Percentiles rank a stretch among this genome's conserved stretches.
Conservation (phyloP, 2,888 invertebrate species). For the Yponomeuta sedellus region DNA sequence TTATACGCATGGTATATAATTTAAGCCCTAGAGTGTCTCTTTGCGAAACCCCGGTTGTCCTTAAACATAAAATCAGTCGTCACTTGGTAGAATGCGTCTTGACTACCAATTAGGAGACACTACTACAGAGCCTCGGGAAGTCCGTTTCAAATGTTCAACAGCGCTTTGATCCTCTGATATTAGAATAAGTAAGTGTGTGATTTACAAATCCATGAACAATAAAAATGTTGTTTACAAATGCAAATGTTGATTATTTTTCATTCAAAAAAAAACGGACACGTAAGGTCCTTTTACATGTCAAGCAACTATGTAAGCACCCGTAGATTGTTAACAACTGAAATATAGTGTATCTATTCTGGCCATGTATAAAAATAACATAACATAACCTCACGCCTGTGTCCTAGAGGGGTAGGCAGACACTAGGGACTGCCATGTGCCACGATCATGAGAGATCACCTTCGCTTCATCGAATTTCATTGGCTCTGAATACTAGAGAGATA, state of each 20-base stretch:
- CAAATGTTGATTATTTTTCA: no score
- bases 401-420: no score
- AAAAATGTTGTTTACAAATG: background rate
- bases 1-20: conserved; percentile 7
- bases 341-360: no score
- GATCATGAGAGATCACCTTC: no score
- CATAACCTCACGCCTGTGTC: no score
- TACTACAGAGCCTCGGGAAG: background rate
- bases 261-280: no score
- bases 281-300: background rate
- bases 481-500: background rate
- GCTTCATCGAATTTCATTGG: no score
- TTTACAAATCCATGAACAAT: background rate
- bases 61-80: background rate
- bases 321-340: background rate
- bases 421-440: no score
- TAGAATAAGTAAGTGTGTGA: background rate
- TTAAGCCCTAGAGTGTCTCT: background rate
- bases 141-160: conserved; percentile 8
- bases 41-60: conserved; percentile 9
- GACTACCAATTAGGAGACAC: conserved; percentile 10
- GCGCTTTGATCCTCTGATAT: conserved; percentile 3
- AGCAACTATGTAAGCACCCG: background rate
- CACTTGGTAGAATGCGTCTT: conserved; percentile 5
- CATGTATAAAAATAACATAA: no score